phyloP scores from a whole-genome alignment of 2,797 vertebrate species.

The Jordanella pulchra region DNA sequence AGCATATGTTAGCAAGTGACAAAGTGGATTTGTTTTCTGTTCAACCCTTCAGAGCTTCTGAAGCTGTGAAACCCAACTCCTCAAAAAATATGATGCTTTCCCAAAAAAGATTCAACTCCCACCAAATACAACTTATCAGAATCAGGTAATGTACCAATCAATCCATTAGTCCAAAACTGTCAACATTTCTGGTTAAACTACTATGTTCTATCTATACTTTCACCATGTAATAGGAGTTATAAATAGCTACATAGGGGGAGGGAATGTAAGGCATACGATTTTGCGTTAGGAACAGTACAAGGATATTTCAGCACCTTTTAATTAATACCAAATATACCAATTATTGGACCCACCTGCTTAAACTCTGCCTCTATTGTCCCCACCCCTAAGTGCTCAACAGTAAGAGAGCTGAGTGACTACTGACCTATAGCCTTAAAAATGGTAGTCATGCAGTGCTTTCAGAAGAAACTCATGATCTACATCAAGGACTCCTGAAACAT shows the following conservation, averaged over 20 bases:
- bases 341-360: no score
- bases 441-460: no score
- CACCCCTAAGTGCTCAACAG: no score
- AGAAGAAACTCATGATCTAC: no score
- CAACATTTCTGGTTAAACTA: neutral
- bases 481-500: neutral
- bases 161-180: neutral
- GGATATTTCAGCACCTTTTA: no score
- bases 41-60: neutral
- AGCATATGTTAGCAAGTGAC: constrained; percentile 2
- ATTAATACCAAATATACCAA: neutral
- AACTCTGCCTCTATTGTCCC: no score
- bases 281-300: no score
- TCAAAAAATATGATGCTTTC: neutral
- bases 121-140: neutral
- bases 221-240: neutral
- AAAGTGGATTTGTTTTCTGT: neutral
- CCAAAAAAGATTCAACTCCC: neutral
- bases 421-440: no score
- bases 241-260: neutral
- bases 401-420: no score
- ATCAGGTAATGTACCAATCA: neutral
- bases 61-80: neutral
- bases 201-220: neutral
- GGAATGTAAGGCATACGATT: no score